A percentile compares a stretch with the other conserved stretches of the same genome.
phyloP scores from a whole-genome alignment of 1,140 invertebrate genomes.

The Dendrolimus punctatus region DNA sequence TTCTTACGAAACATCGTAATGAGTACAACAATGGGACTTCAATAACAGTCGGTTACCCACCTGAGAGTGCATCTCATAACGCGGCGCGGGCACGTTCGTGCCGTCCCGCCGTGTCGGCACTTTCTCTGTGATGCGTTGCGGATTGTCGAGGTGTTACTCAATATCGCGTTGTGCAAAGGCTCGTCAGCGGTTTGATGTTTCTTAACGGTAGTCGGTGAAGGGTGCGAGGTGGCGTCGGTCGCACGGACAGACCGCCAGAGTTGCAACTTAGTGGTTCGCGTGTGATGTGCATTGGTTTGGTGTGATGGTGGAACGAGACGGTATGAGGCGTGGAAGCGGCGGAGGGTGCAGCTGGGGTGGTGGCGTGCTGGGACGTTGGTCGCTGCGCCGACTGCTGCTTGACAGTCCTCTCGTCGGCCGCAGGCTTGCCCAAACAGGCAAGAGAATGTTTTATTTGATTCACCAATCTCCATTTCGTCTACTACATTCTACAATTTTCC shows the following conservation, averaged over 20 bases:
- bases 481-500: too few relatives aligned
- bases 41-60: conserved; percentile 23
- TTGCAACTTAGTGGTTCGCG: conserved; percentile 11
- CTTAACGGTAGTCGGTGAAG: conserved; percentile 38
- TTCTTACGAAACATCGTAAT: too few relatives aligned
- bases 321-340: conserved; percentile 45
- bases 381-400: conserved; percentile 47
- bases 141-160: conserved; percentile 40
- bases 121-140: conserved; percentile 61
- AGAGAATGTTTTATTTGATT: background rate
- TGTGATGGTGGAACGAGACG: conserved; percentile 62
- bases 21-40: conserved; percentile 11
- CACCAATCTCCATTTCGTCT: too few relatives aligned
- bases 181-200: conserved; percentile 28
- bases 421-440: conserved; percentile 63
- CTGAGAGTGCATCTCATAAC: conserved; percentile 44
- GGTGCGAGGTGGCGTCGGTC: conserved; percentile 16
- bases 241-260: conserved; percentile 13
- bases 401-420: conserved; percentile 60
- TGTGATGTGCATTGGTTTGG: conserved; percentile 46
- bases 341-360: conserved; percentile 62
- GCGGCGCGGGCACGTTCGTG: conserved; percentile 37
- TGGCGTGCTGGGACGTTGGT: conserved; percentile 60
- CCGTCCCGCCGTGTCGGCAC: conserved; percentile 39
- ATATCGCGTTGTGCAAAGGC: conserved; percentile 43